Conservation (phyloP, 2,888 invertebrate species). For the Spodoptera littoralis region DNA sequence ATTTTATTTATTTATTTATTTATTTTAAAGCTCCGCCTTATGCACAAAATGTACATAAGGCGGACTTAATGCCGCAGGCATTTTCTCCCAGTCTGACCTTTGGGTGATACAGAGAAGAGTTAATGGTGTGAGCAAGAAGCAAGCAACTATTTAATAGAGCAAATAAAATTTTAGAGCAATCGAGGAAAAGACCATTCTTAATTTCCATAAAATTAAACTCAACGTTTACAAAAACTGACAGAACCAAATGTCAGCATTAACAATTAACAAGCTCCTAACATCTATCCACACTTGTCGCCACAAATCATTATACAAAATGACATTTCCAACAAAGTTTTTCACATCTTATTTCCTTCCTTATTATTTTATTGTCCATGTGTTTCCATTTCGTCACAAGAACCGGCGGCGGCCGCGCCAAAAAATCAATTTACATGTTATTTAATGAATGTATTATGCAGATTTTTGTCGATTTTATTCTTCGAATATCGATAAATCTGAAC, state of each 20-base stretch:
- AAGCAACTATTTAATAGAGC: too few relatives aligned
- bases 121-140: too few relatives aligned
- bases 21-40: too few relatives aligned
- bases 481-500: slow-evolving; percentile 81
- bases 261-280: slow-evolving; percentile 58
- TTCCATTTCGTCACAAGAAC: slow-evolving; percentile 67
- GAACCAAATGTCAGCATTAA: slow-evolving; percentile 32
- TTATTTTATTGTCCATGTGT: slow-evolving; percentile 70
- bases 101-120: too few relatives aligned
- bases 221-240: slow-evolving; percentile 27
- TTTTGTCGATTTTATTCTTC: slow-evolving; percentile 75
- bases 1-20: too few relatives aligned
- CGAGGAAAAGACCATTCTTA: too few relatives aligned
- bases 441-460: slow-evolving; percentile 83
- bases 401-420: slow-evolving; percentile 68
- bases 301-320: slow-evolving; percentile 71
- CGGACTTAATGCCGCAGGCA: too few relatives aligned
- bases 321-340: slow-evolving; percentile 67
- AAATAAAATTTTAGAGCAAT: too few relatives aligned
- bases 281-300: slow-evolving; percentile 55
- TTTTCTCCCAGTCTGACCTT: too few relatives aligned
- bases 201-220: too few relatives aligned
- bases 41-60: too few relatives aligned
- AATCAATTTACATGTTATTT: slow-evolving; percentile 82
- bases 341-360: slow-evolving; percentile 76